These are phyloP conservation scores for Falcaria lacertinaria DNA, from an alignment of 2,888 invertebrate genomes.

Conservation along the genomic window DNA sequence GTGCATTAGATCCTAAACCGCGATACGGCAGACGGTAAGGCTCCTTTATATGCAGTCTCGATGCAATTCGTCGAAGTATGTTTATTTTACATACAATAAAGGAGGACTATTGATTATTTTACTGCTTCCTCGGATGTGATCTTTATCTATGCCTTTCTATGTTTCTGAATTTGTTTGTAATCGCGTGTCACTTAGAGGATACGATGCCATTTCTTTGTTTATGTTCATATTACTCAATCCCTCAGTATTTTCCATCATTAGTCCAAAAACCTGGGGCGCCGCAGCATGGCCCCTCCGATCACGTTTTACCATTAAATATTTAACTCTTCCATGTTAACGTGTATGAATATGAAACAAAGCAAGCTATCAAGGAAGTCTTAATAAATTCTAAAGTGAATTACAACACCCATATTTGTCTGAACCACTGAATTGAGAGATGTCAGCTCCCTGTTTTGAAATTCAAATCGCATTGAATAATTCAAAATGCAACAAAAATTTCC, in stretches of 20 bases:
- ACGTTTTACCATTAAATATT: too few relatives aligned
- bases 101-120: slow-evolving; percentile 5
- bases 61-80: slow-evolving; percentile 16
- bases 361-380: not conserved
- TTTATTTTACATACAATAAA: slow-evolving; percentile 17
- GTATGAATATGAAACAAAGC: not conserved
- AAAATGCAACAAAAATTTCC: slow-evolving; percentile 11
- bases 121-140: slow-evolving; percentile 1
- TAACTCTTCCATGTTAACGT: too few relatives aligned
- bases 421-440: not conserved
- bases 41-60: slow-evolving; percentile 27
- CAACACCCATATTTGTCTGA: not conserved
- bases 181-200: too few relatives aligned
- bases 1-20: slow-evolving; percentile 7
- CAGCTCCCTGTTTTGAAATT: not conserved
- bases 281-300: too few relatives aligned
- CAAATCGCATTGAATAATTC: slow-evolving; percentile 11
- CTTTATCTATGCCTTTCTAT: not conserved
- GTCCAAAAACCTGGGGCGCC: too few relatives aligned
- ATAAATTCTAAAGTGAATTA: not conserved
- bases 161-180: not conserved
- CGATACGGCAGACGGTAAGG: slow-evolving; percentile 6
- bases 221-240: too few relatives aligned
- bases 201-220: too few relatives aligned
- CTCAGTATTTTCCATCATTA: too few relatives aligned